Conservation (phyloP, 2,888 invertebrate genomes). For the Leptura quadrifasciata region DNA sequence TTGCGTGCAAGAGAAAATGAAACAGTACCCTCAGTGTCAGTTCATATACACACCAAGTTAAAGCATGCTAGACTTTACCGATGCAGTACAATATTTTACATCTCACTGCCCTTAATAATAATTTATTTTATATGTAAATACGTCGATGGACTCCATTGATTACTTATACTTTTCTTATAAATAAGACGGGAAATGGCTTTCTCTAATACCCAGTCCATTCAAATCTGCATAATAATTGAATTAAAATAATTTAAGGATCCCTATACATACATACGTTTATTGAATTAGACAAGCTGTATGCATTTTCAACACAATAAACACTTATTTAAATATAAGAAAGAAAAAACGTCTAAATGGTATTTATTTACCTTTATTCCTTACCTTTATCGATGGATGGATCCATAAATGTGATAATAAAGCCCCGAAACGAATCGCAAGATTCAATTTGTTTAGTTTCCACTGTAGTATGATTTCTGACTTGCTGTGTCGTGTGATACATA, state of each 20-base stretch:
- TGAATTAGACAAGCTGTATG: conserved; percentile 10
- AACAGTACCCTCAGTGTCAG: too few relatives aligned
- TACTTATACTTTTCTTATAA: background rate
- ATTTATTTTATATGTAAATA: background rate
- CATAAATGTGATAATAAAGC: too few relatives aligned
- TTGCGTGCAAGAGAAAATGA: too few relatives aligned
- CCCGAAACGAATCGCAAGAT: too few relatives aligned
- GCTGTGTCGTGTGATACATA: too few relatives aligned
- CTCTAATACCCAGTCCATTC: conserved; percentile 1
- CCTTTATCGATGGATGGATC: too few relatives aligned
- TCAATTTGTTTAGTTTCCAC: too few relatives aligned
- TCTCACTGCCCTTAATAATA: background rate
- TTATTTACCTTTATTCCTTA: background rate
- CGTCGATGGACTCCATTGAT: background rate
- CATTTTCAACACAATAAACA: conserved; percentile 29
- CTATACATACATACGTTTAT: conserved; percentile 12
- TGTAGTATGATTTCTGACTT: too few relatives aligned
- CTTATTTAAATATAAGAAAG: conserved; percentile 17
- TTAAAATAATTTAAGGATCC: conserved; percentile 24
- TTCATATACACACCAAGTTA: too few relatives aligned
- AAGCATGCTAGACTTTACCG: too few relatives aligned
- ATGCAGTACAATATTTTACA: background rate
- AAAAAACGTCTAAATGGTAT: background rate
- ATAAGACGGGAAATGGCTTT: background rate
- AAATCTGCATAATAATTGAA: background rate